phyloP scores from a whole-genome alignment of 2,888 invertebrate genomes.

The Apamea sordens region DNA sequence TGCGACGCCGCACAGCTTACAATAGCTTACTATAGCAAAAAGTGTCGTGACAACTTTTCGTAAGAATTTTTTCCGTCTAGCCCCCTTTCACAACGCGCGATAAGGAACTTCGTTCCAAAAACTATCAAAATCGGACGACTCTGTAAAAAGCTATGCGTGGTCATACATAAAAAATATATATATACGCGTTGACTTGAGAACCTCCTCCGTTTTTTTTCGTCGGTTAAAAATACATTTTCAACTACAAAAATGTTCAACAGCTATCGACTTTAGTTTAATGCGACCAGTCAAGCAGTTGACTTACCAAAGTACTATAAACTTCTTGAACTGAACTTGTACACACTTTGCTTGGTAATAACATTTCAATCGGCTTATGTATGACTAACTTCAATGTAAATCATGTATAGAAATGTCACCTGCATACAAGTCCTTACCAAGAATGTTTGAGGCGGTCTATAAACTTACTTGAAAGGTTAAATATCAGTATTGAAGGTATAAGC shows the following conservation, averaged over 20 bases:
- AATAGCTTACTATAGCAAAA: too few species aligned
- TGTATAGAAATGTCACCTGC: slow-evolving; percentile 19
- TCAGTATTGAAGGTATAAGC: neutral
- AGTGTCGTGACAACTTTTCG: too few species aligned
- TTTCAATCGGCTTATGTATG: slow-evolving; percentile 1
- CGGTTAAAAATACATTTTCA: neutral
- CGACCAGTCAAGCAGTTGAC: slow-evolving; percentile 1
- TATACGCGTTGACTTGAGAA: too few species aligned
- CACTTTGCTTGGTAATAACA: slow-evolving; percentile 4
- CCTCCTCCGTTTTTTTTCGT: too few species aligned
- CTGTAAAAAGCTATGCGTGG: too few species aligned
- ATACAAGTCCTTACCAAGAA: slow-evolving; percentile 3
- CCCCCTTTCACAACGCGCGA: too few species aligned
- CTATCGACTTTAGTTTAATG: neutral
- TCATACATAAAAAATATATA: too few species aligned
- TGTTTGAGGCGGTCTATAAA: slow-evolving; percentile 1
- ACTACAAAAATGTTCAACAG: slow-evolving; percentile 11
- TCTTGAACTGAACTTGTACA: neutral
- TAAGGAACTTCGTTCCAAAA: too few species aligned
- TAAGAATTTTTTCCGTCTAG: too few species aligned
- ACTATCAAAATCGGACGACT: too few species aligned
- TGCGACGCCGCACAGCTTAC: too few species aligned
- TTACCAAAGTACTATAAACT: neutral
- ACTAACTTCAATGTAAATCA: slow-evolving; percentile 23
- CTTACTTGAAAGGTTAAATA: neutral